Base-by-base conservation (phyloP, 2,113 vertebrate genomes). In the Sylvia atricapilla region DNA sequence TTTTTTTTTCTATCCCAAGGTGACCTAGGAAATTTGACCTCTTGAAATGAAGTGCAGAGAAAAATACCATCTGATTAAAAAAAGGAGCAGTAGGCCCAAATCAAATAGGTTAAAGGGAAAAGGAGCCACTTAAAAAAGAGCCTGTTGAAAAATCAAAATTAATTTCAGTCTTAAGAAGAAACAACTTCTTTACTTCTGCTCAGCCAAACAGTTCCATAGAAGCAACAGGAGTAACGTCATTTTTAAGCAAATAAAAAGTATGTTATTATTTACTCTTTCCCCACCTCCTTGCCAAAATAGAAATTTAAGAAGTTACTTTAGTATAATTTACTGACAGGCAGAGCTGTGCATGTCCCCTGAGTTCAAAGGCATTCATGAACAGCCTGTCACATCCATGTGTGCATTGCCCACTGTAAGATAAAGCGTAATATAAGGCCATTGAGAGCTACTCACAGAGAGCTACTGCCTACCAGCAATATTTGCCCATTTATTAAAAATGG, bases 11-110 rank as follows among this genome's bases (percentile, higher is more conserved):
- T 92, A 93, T 74, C 46, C 73, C 89, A 96, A 92, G 95, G 90
- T 91, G 79, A 87, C 70, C 86, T 60, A 88, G 64, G 69, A 91
- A 96, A 95, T 67, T 13, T 92, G 91, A 95, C 77, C 85, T 90
- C 58, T 93, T 69, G 79, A 90, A 81, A 82, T 11, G 41, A 96
- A 84, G 81, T 7, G 35, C 60, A 87, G 85, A 86, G 86, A 74
- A 67, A 92, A 90, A 74, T 16, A 46, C 30, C 56, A 53, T 31
- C 60, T 67, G 75, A 83, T 89, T 52, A 13, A 84, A 83, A 90
- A 94, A 77, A 70, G 50, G 31, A 17, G 19, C 22, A 69, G 20
- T n/a, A 81, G 44, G 37, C 47, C 67, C 39, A 41, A 84, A 80
- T 11, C 76, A 84, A 89, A 72, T 28, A 46, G 55, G 19, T 23